A percentile compares a stretch with the other conserved stretches of the same genome.
phyloP scores from a whole-genome alignment of 1,140 invertebrate species.

The Drosophila seguyi region DNA sequence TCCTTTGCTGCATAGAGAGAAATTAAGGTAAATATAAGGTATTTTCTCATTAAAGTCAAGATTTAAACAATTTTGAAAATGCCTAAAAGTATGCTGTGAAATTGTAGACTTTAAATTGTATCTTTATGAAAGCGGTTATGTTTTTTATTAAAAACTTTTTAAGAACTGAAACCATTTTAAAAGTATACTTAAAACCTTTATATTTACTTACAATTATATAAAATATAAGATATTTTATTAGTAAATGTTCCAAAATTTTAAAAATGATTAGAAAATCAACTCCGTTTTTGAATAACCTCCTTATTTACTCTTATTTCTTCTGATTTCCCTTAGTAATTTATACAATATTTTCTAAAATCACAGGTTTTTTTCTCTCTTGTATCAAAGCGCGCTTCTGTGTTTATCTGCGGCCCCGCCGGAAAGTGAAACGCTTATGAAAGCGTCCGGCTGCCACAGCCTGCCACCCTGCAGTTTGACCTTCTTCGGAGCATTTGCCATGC shows the following conservation, averaged over 20 bases:
- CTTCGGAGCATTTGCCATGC: constrained; percentile 53
- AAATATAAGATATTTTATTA: no score
- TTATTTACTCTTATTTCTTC: background rate
- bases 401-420: constrained; percentile 72
- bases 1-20: constrained; percentile 11
- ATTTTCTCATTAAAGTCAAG: background rate
- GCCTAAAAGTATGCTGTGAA: background rate
- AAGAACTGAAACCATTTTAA: background rate
- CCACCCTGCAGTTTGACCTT: constrained; percentile 44
- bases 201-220: background rate
- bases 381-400: constrained; percentile 35
- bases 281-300: no score
- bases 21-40: no score
- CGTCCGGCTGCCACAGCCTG: constrained; percentile 50
- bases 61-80: background rate
- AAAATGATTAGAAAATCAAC: no score
- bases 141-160: no score
- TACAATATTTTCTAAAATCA: background rate
- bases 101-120: no score
- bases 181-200: background rate
- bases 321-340: background rate
- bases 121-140: no score
- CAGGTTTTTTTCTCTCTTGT: background rate
- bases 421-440: constrained; percentile 78
- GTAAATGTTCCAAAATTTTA: no score